These are phyloP conservation scores for Chymomyza procnemis DNA, from an alignment of 2,888 invertebrate species.

Conservation along the genomic window DNA sequence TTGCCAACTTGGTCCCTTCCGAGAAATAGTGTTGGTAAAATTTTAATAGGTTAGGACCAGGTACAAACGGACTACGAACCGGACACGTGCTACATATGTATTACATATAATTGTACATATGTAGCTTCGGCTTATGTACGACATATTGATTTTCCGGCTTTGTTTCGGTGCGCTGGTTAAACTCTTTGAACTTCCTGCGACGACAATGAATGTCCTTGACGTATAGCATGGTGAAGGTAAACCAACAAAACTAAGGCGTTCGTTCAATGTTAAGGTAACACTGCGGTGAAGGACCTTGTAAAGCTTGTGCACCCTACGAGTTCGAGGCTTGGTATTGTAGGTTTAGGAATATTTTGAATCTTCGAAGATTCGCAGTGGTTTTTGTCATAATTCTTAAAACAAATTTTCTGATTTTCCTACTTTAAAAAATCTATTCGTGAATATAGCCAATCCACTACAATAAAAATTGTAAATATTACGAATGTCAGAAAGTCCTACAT, in stretches of 20 bases:
- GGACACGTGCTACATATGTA: conserved; percentile 56
- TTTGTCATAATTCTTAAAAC: no score
- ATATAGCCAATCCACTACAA: no score
- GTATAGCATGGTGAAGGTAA: conserved; percentile 35
- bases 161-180: conserved; percentile 33
- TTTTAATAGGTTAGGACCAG: conserved; percentile 6
- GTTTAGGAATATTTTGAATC: not conserved
- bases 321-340: not conserved
- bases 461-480: no score
- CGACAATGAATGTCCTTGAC: conserved; percentile 50
- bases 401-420: no score
- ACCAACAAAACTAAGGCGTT: conserved; percentile 37
- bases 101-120: conserved; percentile 24
- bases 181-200: conserved; percentile 67
- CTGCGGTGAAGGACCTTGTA: conserved; percentile 35
- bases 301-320: not conserved
- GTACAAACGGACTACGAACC: conserved; percentile 13
- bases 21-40: conserved; percentile 25
- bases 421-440: no score
- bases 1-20: not conserved
- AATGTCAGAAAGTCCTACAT: no score
- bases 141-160: conserved; percentile 55
- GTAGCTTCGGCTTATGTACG: conserved; percentile 25
- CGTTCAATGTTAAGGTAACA: conserved; percentile 66
- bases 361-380: not conserved